A percentile compares a stretch with the other conserved stretches of the same genome.
Conservation (phyloP, 1,140 invertebrate species). For the Penaeus chinensis region DNA sequence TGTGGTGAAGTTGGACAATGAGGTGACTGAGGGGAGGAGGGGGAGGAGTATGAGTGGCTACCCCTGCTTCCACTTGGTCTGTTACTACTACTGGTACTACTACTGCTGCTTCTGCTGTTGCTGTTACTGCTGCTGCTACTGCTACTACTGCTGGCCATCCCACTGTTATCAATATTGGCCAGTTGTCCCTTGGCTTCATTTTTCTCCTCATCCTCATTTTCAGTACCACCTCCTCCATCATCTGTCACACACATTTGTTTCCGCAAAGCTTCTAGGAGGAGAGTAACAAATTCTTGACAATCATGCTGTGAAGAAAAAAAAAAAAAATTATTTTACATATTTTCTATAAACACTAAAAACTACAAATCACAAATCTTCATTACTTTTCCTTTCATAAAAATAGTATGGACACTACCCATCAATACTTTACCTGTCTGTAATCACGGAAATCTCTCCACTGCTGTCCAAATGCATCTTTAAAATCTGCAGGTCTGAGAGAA, state of each 20-base stretch:
- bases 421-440: slow-evolving; percentile 58
- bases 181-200: slow-evolving; percentile 8
- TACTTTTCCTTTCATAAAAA: neutral
- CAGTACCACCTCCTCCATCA: slow-evolving; percentile 35
- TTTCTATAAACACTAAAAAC: too few species aligned
- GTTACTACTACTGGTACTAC: slow-evolving; percentile 42
- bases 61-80: slow-evolving; percentile 42
- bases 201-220: slow-evolving; percentile 18
- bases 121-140: slow-evolving; percentile 36
- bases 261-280: slow-evolving; percentile 77
- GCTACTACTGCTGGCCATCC: slow-evolving; percentile 39
- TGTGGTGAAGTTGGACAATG: slow-evolving; percentile 54
- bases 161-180: slow-evolving; percentile 1
- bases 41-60: slow-evolving; percentile 38
- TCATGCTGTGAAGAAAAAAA: slow-evolving; percentile 73
- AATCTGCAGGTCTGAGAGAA: slow-evolving; percentile 74
- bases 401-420: too few species aligned
- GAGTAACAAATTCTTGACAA: slow-evolving; percentile 80
- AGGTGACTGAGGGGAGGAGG: slow-evolving; percentile 53
- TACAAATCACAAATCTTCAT: neutral
- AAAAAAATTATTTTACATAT: neutral
- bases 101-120: slow-evolving; percentile 40
- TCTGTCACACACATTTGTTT: slow-evolving; percentile 74
- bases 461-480: slow-evolving; percentile 75
- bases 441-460: slow-evolving; percentile 77